Conservation (phyloP, 2,797 vertebrate species). For the Balearica regulorum region DNA sequence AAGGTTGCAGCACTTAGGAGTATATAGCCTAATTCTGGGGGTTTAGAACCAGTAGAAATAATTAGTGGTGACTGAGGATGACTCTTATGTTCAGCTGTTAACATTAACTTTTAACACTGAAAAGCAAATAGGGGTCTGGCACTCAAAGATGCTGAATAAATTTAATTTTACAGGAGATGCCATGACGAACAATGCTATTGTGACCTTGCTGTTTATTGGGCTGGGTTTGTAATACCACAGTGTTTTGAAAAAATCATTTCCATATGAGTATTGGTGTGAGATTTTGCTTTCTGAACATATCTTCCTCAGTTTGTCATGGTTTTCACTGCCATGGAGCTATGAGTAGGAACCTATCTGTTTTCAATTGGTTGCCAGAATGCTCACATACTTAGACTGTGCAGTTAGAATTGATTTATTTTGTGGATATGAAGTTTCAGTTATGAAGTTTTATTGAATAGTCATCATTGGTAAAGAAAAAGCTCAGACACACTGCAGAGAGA, state of each 20-base stretch:
- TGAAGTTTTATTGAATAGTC: slow-evolving; percentile 8
- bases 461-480: neutral
- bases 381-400: neutral
- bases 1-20: neutral
- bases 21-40: neutral
- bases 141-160: neutral
- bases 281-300: slow-evolving; percentile 30
- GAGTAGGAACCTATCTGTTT: slow-evolving; percentile 45
- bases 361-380: slow-evolving; percentile 25
- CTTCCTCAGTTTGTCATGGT: slow-evolving; percentile 26
- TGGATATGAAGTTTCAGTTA: slow-evolving; percentile 33
- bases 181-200: neutral
- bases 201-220: slow-evolving; percentile 20
- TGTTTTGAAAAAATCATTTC: slow-evolving; percentile 49
- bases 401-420: slow-evolving; percentile 48
- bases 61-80: neutral
- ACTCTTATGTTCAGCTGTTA: neutral
- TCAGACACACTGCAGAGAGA: neutral
- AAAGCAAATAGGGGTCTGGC: neutral
- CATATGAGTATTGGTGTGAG: slow-evolving; percentile 51
- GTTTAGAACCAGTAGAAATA: neutral
- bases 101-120: neutral
- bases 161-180: neutral
- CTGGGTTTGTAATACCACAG: slow-evolving; percentile 2
- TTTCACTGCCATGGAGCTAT: slow-evolving; percentile 26